phyloP scores from a whole-genome alignment of 92 coral and sea anemone species.

The Epizoanthus stellaris region DNA sequence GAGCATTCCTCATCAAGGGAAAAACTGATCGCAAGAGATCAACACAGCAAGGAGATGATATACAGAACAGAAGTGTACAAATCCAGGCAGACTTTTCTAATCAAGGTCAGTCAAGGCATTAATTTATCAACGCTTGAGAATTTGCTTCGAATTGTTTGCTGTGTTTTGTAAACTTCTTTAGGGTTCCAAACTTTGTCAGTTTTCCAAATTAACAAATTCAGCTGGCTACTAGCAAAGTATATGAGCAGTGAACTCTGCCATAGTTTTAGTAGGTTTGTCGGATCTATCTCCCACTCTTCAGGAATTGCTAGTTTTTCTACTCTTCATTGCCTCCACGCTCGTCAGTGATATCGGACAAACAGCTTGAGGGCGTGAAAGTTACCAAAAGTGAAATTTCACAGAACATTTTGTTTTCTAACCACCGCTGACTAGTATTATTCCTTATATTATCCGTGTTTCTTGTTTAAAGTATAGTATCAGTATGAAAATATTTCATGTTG shows the following conservation, averaged over 20 bases:
- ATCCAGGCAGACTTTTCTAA: slow-evolving; percentile 22
- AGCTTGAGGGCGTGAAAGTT: slow-evolving; percentile 30
- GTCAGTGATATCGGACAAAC: slow-evolving; percentile 15
- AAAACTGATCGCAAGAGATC: slow-evolving; percentile 65
- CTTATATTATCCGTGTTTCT: not conserved
- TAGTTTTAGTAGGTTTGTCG: slow-evolving; percentile 26
- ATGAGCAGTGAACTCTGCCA: not conserved
- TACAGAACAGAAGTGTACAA: slow-evolving; percentile 47
- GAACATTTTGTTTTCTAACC: not conserved
- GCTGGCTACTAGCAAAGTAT: not conserved
- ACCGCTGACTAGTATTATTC: not conserved
- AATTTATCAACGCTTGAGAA: slow-evolving; percentile 9
- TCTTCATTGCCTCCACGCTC: slow-evolving; percentile 33
- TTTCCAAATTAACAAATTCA: not conserved
- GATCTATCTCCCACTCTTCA: slow-evolving; percentile 25
- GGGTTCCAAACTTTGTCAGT: not conserved
- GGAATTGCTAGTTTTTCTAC: slow-evolving; percentile 31
- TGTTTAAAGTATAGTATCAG: not conserved
- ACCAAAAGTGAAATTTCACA: slow-evolving; percentile 34
- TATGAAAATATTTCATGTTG: not conserved
- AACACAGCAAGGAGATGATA: slow-evolving; percentile 47
- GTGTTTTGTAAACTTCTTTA: slow-evolving; percentile 8
- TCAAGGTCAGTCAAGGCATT: slow-evolving; percentile 39
- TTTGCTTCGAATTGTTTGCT: slow-evolving; percentile 34
- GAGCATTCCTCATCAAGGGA: slow-evolving; percentile 83